These are phyloP conservation scores for Lycopodina hypogea DNA, from an alignment of 37 sponge, comb jelly and placozoan species.

Conservation along the genomic window DNA sequence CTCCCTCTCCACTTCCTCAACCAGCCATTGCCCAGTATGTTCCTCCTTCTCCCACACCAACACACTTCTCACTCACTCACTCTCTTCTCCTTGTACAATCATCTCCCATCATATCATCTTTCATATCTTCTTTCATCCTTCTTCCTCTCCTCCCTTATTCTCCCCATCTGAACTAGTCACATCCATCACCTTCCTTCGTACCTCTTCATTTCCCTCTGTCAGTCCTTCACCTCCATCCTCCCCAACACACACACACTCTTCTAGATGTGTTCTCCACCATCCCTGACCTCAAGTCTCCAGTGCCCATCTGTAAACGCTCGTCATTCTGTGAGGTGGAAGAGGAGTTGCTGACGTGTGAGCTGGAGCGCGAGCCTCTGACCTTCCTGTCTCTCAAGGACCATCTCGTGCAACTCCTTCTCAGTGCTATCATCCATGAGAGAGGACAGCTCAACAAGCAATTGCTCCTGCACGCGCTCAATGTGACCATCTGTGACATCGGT, in stretches of 20 bases:
- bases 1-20: slow-evolving; percentile 86
- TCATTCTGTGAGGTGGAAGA: background rate
- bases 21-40: slow-evolving; percentile 58
- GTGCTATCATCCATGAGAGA: slow-evolving; percentile 60
- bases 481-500: slow-evolving; percentile 39
- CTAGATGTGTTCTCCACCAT: background rate
- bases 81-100: background rate
- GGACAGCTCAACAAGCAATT: slow-evolving; percentile 63
- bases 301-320: background rate
- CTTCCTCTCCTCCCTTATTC: slow-evolving; percentile 4
- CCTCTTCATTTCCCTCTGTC: background rate
- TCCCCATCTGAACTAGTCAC: background rate
- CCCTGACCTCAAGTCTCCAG: background rate
- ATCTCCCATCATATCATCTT: background rate
- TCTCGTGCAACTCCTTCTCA: slow-evolving; percentile 46
- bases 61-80: background rate
- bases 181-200: background rate
- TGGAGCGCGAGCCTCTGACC: background rate
- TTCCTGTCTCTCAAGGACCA: slow-evolving; percentile 51
- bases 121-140: background rate
- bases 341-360: background rate
- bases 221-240: background rate
- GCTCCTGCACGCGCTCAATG: slow-evolving; percentile 59
- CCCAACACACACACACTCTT: background rate
- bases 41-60: background rate